Base-by-base conservation (phyloP, 2,888 invertebrate species). In the Neoitamus cyanurus region DNA sequence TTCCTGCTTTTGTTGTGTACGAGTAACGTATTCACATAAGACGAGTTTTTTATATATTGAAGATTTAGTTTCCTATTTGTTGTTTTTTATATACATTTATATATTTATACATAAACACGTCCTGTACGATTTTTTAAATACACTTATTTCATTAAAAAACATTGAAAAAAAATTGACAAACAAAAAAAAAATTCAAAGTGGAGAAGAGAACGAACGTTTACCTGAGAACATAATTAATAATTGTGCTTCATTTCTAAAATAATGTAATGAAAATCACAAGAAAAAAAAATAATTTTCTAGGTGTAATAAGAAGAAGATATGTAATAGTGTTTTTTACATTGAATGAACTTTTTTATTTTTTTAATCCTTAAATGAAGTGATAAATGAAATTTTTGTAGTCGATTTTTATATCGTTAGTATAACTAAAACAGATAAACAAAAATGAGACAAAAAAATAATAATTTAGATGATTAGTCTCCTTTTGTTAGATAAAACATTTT, bases 351-450 rank as follows among this genome's bases (percentile, higher is more conserved):
- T 82, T 82, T 82, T 69, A 82, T 82, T 68, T 82, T 82, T 82
- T 82, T 82, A 82, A 69, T 82, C 48, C 82, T 82, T 82, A 82
- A 82, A 82, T 58, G 82, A 82, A 82, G 82, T 82, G 82, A 82
- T 82, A 82, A 82, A 58, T 58, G 31, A 82, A 82, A 82, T 82
- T 82, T 82, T 82, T 82, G 82, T 82, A 82, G 82, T 82, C 69
- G 82, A 69, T 82, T 82, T 82, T 82, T 82, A 82, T 82, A 82
- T 69, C 69, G 69, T 82, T 82, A 82, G 69, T 69, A n/a, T 82
- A 69, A 69, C 82, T 82, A 82, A 82, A 58, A 58, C 20, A 20
- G 58, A 58, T 20, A 48, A 58, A 58, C 20, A 58, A 58, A 58
- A 58, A 58, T 58, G 58, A 58, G 58, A 58, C 58, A 58, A 58